Conservation (phyloP, 2,888 invertebrate species). For the Cryptus armator region DNA sequence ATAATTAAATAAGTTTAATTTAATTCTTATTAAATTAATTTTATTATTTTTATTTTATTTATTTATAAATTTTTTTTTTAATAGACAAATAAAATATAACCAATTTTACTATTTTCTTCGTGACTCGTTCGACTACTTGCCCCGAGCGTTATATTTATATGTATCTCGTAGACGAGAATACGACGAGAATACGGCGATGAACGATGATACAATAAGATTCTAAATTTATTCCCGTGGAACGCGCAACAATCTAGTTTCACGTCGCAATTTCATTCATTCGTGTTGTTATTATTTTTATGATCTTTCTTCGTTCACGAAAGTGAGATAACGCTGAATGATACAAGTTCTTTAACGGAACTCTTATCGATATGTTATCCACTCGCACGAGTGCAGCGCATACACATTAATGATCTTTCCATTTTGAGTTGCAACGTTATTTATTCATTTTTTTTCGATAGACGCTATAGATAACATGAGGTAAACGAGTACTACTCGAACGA, state of each 20-base stretch:
- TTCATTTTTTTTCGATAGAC: background rate
- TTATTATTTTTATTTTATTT: too few relatives aligned
- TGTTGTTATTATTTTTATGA: background rate
- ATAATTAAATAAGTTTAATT: too few relatives aligned
- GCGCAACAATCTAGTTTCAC: background rate
- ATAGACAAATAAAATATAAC: background rate
- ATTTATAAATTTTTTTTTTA: too few relatives aligned
- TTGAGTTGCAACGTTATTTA: background rate
- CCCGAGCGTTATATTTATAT: background rate
- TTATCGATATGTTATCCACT: background rate
- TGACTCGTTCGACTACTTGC: background rate
- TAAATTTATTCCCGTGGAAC: background rate
- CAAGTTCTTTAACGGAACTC: background rate
- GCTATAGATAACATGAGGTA: too few relatives aligned
- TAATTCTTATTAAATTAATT: too few relatives aligned
- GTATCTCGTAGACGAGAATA: background rate
- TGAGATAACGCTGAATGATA: background rate
- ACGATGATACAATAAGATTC: background rate
- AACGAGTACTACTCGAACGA: too few relatives aligned
- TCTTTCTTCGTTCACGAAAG: background rate
- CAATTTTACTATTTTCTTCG: background rate
- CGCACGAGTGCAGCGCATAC: background rate
- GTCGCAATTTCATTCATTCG: background rate
- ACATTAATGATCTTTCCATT: background rate
- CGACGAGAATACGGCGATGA: background rate